Conservation (phyloP, 2,113 vertebrate species). For the Pteronura brasiliensis region DNA sequence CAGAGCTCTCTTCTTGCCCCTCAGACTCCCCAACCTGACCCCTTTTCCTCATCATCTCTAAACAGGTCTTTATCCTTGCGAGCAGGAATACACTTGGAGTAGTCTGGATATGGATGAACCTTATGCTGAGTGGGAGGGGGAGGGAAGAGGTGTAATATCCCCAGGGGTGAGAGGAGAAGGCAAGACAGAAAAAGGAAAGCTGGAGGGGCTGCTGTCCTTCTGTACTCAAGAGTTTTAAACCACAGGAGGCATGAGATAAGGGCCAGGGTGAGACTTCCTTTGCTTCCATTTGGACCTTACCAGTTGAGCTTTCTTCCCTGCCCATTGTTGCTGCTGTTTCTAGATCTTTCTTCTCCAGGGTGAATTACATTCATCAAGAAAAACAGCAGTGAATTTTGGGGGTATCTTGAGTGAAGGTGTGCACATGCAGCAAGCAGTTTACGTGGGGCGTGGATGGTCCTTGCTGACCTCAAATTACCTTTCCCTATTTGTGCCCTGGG, state of each 20-base stretch:
- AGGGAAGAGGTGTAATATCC: not conserved
- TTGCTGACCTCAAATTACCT: not conserved
- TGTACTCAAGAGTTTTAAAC: not conserved
- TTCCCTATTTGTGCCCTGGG: not conserved
- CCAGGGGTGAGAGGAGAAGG: not conserved
- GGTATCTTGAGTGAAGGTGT: not conserved
- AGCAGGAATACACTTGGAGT: not conserved
- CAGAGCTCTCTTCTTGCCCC: not conserved
- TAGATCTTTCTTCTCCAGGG: not conserved
- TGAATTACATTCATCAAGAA: not conserved
- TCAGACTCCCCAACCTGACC: not conserved
- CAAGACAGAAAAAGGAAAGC: not conserved
- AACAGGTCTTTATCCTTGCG: accelerated
- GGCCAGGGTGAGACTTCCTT: not conserved
- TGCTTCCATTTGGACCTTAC: not conserved
- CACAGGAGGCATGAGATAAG: not conserved
- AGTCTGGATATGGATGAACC: not conserved
- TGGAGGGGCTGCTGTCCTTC: not conserved
- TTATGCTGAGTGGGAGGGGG: not conserved
- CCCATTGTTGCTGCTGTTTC: not conserved
- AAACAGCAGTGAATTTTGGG: not conserved
- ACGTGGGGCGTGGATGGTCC: not conserved
- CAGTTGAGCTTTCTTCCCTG: not conserved
- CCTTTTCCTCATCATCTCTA: not conserved
- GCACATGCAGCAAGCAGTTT: not conserved